These are phyloP conservation scores for Bubo scandiacus DNA, from an alignment of 2,113 vertebrate genomes.

Conservation along the genomic window DNA sequence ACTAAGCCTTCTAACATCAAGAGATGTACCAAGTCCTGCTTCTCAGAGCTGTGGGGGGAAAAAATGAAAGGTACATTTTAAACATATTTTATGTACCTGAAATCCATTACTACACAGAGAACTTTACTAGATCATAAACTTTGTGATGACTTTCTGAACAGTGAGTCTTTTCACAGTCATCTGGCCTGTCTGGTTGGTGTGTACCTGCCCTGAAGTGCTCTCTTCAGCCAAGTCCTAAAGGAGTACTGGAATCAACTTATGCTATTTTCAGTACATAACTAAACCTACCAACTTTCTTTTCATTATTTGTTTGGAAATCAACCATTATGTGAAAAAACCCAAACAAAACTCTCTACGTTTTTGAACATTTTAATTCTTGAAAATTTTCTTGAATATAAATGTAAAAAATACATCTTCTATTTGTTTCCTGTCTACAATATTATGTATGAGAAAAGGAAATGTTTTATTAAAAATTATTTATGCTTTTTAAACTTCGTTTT, in stretches of 20 bases:
- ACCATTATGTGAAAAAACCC: fast-evolving
- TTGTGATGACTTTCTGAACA: background rate
- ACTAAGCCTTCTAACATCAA: background rate
- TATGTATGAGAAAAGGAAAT: background rate
- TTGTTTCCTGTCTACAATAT: background rate
- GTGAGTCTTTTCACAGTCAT: background rate
- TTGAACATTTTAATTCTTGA: background rate
- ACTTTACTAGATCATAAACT: background rate
- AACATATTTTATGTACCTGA: background rate
- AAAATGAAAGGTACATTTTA: background rate
- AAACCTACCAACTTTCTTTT: background rate
- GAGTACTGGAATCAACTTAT: background rate
- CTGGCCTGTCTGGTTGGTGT: background rate
- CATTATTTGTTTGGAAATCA: background rate
- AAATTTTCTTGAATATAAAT: background rate
- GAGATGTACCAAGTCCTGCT: background rate
- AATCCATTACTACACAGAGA: background rate
- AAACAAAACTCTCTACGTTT: background rate
- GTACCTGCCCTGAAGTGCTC: background rate
- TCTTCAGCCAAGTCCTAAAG: background rate
- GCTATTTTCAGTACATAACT: background rate
- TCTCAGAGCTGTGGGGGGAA: background rate
- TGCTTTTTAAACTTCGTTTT: background rate
- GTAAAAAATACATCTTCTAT: background rate
- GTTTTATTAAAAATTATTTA: background rate